Percentiles rank a stretch among this genome's conserved stretches.
Evolutionary conservation across 1,140 invertebrate genomes (phyloP).

Genomic region (Muscidifurax raptorellus): DNA sequence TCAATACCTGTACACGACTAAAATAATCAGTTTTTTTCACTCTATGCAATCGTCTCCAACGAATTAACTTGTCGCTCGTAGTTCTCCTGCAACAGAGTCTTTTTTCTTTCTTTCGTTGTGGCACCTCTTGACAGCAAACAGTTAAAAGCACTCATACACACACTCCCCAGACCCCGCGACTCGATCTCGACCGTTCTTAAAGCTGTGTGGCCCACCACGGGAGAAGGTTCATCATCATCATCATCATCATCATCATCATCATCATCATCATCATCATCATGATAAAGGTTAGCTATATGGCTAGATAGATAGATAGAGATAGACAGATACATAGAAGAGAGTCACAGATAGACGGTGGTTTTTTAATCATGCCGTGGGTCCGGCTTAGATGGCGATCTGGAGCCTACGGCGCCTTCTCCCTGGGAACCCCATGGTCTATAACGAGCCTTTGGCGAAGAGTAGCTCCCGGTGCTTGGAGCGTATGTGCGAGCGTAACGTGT

Average conservation of each 20-base stretch:
- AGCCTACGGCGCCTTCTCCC: slow-evolving; percentile 65
- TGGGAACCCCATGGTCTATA: slow-evolving; percentile 67
- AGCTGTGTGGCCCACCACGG: not conserved
- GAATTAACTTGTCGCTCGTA: not conserved
- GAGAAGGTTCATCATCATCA: not conserved
- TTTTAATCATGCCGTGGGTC: slow-evolving; percentile 35
- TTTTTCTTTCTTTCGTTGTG: slow-evolving; percentile 20
- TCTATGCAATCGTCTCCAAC: not conserved
- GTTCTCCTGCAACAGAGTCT: not conserved
- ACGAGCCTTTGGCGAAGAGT: slow-evolving; percentile 70
- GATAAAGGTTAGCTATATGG: not conserved
- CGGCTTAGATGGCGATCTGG: slow-evolving; percentile 52
- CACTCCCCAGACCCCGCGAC: not conserved
- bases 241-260: not conserved
- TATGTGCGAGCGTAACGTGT: slow-evolving; percentile 86
- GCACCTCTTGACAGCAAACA: not conserved
- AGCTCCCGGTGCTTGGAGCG: slow-evolving; percentile 83
- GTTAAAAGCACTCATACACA: not conserved
- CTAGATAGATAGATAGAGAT: not conserved
- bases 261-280: not conserved
- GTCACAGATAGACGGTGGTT: not conserved
- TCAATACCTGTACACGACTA: not conserved
- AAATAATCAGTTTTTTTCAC: not conserved
- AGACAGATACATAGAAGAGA: not conserved
- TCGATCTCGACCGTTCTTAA: not conserved